These are phyloP conservation scores for Oikopleura dioica DNA, from an alignment of 23 tunicate species.

Conservation along the genomic window DNA sequence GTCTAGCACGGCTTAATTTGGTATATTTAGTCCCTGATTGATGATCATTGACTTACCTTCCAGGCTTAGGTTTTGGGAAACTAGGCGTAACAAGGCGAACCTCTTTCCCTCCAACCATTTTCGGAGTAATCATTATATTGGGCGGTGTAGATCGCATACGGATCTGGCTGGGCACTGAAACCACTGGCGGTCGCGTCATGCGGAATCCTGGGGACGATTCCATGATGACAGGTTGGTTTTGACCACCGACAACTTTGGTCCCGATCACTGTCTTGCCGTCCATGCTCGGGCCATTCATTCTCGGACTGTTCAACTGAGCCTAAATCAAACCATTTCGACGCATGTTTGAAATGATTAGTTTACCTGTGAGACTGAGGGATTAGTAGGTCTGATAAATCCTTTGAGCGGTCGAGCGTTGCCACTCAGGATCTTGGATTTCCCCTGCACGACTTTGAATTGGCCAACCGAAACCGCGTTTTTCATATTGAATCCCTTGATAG, in stretches of 20 bases:
- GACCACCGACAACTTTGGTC: constrained; percentile 2
- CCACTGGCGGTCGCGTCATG: background rate
- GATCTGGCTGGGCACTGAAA: background rate
- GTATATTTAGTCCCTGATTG: too few relatives aligned
- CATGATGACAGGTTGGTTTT: background rate
- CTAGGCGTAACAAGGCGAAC: constrained; percentile 4
- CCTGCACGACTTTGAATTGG: too few relatives aligned
- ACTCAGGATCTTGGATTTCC: too few relatives aligned
- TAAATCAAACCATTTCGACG: too few relatives aligned
- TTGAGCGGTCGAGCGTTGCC: too few relatives aligned
- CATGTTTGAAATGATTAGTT: too few relatives aligned
- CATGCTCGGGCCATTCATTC: background rate
- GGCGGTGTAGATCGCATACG: background rate
- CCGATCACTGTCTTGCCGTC: constrained; percentile 12
- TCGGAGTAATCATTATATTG: background rate
- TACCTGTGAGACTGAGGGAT: too few relatives aligned
- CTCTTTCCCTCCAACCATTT: constrained; percentile 13
- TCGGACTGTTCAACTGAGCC: background rate
- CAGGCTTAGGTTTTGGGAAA: background rate
- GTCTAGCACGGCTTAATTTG: too few relatives aligned
- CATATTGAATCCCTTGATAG: too few relatives aligned
- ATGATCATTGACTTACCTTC: too few relatives aligned
- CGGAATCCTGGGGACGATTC: background rate
- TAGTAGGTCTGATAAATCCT: too few relatives aligned
- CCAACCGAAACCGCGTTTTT: too few relatives aligned